These are phyloP conservation scores for Chionis minor DNA, from an alignment of 2,113 vertebrate species.

Conservation along the genomic window DNA sequence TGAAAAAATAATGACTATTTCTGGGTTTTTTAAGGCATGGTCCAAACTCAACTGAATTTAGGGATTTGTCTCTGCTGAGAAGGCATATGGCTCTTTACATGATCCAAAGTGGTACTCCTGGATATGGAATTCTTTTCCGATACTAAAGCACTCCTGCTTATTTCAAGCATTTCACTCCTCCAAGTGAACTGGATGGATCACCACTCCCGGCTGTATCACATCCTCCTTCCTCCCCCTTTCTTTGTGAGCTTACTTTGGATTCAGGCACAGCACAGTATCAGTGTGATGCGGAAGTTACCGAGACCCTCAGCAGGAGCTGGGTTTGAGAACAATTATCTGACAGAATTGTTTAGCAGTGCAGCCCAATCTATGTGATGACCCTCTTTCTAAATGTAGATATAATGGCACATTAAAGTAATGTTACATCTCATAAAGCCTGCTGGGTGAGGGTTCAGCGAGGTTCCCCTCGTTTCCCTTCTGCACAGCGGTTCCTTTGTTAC, in stretches of 20 bases:
- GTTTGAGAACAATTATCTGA: constrained; percentile 26
- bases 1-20: neutral
- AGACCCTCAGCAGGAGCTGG: constrained; percentile 30
- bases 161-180: neutral
- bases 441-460: constrained; percentile 32
- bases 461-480: neutral
- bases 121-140: neutral
- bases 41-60: neutral
- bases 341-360: neutral
- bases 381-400: constrained; percentile 19
- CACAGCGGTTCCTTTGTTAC: constrained; percentile 52
- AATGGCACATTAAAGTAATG: constrained; percentile 23
- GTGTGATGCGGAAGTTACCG: neutral
- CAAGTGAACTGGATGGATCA: neutral
- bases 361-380: neutral
- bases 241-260: neutral
- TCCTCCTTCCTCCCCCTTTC: neutral
- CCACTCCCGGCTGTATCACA: neutral
- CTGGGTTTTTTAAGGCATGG: neutral
- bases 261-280: neutral
- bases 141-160: neutral
- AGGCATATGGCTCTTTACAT: neutral
- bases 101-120: neutral
- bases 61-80: neutral
- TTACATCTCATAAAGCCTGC: constrained; percentile 22